Evolutionary conservation across 2,797 vertebrate genomes (phyloP).

Genomic region (Gallinago stenura): DNA sequence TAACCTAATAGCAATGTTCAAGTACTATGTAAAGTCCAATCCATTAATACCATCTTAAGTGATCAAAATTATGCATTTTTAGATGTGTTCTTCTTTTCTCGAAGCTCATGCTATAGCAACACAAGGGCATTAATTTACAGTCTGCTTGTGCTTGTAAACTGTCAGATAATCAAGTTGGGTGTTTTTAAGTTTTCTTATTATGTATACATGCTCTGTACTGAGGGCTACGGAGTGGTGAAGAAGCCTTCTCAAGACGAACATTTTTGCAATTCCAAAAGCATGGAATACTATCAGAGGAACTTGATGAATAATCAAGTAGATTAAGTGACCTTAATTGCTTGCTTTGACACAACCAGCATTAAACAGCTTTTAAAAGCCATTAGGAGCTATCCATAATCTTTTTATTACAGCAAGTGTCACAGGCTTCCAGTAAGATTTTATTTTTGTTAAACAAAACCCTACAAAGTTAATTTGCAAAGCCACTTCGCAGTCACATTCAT

Average conservation of each 20-base stretch:
- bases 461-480: not conserved
- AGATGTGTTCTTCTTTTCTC: not conserved
- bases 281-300: not conserved
- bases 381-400: conserved; percentile 26
- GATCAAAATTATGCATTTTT: not conserved
- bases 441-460: conserved; percentile 20
- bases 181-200: not conserved
- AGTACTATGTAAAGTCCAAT: not conserved
- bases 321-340: conserved; percentile 52
- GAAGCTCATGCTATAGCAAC: not conserved
- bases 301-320: conserved; percentile 22
- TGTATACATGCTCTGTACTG: not conserved
- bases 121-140: not conserved
- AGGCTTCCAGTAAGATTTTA: not conserved
- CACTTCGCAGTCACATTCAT: not conserved
- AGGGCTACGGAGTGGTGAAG: not conserved
- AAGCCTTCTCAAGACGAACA: not conserved
- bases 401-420: conserved; percentile 20
- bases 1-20: not conserved
- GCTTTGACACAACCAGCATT: conserved; percentile 28
- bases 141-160: not conserved
- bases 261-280: not conserved
- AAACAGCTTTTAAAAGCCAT: conserved; percentile 54
- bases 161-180: not conserved
- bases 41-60: not conserved